Evolutionary conservation across 1,140 invertebrate species (phyloP).

Genomic region (Trichonephila inaurata): DNA sequence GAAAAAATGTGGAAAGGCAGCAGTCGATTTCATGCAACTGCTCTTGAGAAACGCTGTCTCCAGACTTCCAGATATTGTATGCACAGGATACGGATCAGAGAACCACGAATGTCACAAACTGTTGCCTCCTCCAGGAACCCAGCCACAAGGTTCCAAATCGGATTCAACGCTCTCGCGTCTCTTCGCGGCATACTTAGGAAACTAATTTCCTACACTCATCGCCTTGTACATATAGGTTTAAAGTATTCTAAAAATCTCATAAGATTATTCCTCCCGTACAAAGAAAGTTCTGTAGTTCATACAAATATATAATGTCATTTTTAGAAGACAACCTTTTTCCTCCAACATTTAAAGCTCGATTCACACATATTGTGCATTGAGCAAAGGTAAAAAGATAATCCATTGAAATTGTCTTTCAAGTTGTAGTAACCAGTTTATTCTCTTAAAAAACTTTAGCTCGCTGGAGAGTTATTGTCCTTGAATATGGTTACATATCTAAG

Average conservation of each 20-base stretch:
- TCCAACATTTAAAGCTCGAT: no score
- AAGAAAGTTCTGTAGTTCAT: neutral
- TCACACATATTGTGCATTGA: no score
- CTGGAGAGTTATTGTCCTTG: no score
- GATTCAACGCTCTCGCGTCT: conserved; percentile 77
- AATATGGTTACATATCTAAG: no score
- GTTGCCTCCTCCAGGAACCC: conserved; percentile 75
- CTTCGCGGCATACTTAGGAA: conserved; percentile 77
- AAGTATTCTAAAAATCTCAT: neutral
- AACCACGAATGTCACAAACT: conserved; percentile 75
- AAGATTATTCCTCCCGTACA: neutral
- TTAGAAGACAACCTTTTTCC: no score
- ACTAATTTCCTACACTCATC: conserved; percentile 47
- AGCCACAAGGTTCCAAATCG: conserved; percentile 76
- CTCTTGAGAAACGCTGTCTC: conserved; percentile 78
- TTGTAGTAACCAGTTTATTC: no score
- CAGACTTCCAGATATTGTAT: conserved; percentile 78
- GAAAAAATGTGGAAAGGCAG: conserved; percentile 79
- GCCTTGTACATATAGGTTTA: neutral
- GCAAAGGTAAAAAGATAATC: no score
- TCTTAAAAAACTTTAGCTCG: no score
- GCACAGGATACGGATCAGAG: conserved; percentile 77
- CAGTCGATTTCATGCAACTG: conserved; percentile 78
- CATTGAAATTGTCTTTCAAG: no score
- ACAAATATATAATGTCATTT: neutral